Conservation (phyloP, 64 coral and sea anemone species). For the Montipora capricornis region DNA sequence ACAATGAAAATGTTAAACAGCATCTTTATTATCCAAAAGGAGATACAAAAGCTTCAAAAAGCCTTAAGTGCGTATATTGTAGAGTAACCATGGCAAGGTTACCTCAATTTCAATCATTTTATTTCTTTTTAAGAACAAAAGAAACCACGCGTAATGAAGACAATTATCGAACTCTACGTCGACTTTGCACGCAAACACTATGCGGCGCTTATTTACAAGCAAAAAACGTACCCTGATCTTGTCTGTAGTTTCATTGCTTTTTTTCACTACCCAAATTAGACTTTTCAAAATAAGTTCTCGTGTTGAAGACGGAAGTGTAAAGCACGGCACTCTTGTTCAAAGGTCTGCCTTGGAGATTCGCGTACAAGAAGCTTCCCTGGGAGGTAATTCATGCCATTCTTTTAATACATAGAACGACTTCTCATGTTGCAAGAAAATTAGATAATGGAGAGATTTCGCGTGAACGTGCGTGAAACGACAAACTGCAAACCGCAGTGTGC, state of each 20-base stretch:
- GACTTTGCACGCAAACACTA: not conserved
- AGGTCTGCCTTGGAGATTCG: not conserved
- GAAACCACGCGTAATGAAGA: too few relatives aligned
- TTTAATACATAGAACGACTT: too few relatives aligned
- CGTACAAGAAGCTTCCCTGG: not conserved
- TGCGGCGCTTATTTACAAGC: not conserved
- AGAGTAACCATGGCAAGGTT: not conserved
- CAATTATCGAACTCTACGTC: not conserved
- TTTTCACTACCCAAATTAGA: constrained; percentile 3
- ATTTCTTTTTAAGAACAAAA: not conserved
- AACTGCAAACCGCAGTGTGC: too few relatives aligned
- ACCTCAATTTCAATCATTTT: not conserved
- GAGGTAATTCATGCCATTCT: not conserved
- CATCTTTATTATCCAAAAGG: too few relatives aligned
- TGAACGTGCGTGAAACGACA: too few relatives aligned
- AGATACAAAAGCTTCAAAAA: not conserved
- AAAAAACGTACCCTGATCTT: not conserved
- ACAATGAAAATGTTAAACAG: too few relatives aligned
- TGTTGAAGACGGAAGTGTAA: not conserved
- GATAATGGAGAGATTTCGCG: too few relatives aligned
- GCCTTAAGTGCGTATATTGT: not conserved
- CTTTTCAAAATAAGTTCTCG: not conserved
- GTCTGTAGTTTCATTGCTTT: not conserved
- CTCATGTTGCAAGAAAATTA: too few relatives aligned
- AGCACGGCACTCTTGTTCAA: not conserved